phyloP scores from a whole-genome alignment of 2,888 invertebrate genomes.

The Cosmorhoe ocellata region DNA sequence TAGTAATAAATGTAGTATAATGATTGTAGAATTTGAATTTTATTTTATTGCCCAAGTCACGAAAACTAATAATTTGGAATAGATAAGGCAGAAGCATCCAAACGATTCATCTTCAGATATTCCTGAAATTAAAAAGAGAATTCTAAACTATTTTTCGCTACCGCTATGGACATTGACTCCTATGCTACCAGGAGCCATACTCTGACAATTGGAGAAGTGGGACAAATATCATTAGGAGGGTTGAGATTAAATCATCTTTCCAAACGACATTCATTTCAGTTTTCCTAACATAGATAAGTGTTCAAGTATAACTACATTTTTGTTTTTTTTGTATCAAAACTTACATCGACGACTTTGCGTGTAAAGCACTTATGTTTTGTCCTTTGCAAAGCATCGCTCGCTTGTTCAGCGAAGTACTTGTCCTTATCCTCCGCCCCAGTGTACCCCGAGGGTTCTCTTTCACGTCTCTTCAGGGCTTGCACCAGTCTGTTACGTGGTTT shows the following conservation, averaged over 20 bases:
- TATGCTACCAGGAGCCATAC: too few relatives aligned
- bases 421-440: conserved; percentile 40
- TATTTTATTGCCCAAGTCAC: not conserved
- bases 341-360: conserved; percentile 55
- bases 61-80: conserved; percentile 34
- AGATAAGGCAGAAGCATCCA: conserved; percentile 42
- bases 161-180: too few relatives aligned
- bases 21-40: conserved; percentile 64
- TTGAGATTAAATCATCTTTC: too few relatives aligned
- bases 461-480: conserved; percentile 39
- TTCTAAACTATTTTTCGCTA: not conserved
- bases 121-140: conserved; percentile 41
- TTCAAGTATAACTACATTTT: too few relatives aligned
- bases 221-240: too few relatives aligned
- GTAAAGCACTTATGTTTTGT: conserved; percentile 51
- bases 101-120: conserved; percentile 46
- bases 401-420: conserved; percentile 49
- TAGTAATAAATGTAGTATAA: conserved; percentile 74
- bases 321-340: conserved; percentile 22
- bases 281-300: too few relatives aligned
- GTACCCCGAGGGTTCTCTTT: conserved; percentile 43
- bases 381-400: conserved; percentile 40
- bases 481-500: conserved; percentile 34
- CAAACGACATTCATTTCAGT: too few relatives aligned
- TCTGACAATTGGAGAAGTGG: too few relatives aligned